phyloP scores from a whole-genome alignment of 2,113 vertebrate genomes.

The Ptilorrhoa leucosticta region DNA sequence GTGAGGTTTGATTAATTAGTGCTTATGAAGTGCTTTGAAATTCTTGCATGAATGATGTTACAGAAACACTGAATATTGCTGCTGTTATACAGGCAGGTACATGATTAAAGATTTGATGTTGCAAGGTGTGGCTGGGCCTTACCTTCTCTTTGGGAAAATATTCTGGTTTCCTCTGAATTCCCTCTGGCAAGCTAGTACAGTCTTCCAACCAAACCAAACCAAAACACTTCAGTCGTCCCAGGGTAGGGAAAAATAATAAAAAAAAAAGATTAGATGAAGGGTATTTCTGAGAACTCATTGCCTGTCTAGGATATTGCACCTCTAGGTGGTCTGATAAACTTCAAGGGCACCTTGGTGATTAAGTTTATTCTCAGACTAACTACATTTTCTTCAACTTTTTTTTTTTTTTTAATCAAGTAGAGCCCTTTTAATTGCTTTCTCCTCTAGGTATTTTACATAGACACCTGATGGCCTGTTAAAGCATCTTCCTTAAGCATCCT shows the following conservation, averaged over 20 bases:
- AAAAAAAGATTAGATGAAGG: slow-evolving; percentile 44
- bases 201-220: slow-evolving; percentile 36
- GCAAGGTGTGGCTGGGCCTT: slow-evolving; percentile 33
- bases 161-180: slow-evolving; percentile 29
- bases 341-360: slow-evolving; percentile 19
- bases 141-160: slow-evolving; percentile 10
- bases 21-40: slow-evolving; percentile 58
- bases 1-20: slow-evolving; percentile 59
- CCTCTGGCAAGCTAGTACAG: slow-evolving; percentile 30
- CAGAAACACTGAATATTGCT: slow-evolving; percentile 22
- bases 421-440: slow-evolving; percentile 26
- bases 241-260: slow-evolving; percentile 10
- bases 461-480: neutral
- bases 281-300: slow-evolving; percentile 35
- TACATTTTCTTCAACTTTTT: neutral
- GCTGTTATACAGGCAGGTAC: slow-evolving; percentile 40
- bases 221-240: slow-evolving; percentile 9
- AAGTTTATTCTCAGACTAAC: neutral
- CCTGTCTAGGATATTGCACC: slow-evolving; percentile 21
- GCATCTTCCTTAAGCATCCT: neutral
- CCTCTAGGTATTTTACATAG: slow-evolving; percentile 4
- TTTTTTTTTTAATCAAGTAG: neutral
- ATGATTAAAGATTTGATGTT: slow-evolving; percentile 55
- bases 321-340: slow-evolving; percentile 57
- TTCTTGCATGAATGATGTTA: slow-evolving; percentile 43